Base-by-base conservation (phyloP, 37 sponge, comb jelly and placozoan species). In the Cliona cf. orientalis region DNA sequence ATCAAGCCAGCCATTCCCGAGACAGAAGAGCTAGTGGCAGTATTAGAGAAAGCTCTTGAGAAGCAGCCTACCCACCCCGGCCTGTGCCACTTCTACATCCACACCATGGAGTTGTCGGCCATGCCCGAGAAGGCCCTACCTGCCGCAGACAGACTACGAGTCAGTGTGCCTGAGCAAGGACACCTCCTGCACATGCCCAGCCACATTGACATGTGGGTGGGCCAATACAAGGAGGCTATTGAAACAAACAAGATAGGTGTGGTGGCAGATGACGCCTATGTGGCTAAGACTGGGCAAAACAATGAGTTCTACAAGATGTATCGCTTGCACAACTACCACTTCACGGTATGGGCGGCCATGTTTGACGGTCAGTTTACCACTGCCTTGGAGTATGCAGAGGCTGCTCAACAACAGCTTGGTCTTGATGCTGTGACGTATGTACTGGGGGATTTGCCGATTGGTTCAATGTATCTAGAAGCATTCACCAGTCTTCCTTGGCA, bases 191-290 rank as follows among this genome's bases (percentile, higher is more conserved):
- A 89, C 79, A 89, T 89, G 90, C 68, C 90, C 55, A 74, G 75
- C 12, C 90, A 89, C 42, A 90, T 90, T 79, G 85, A 90, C 38
- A 80, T 90, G 86, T 80, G 85, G 85, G 81, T 90, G 59, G 91
- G 91, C 22, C 80, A 90, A 9, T 90, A 90, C 86, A 85, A 90
- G 40, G 91, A 90, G 26, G 91, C 91, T 32, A 79, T 79, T 38
- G 91, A 85, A 32, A 78, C 44, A 14, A 90, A 90, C 75, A 79
- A 80, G 39, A 60, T 9, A 58, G 91, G 71, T 19, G 44, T 90
- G 4, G 76, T 45, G 1, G 80, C 76, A 58, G 91, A 90, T 75
- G 69, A 85, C 57, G 21, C 32, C 25, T 90, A 85, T 36, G 28
- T 67, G 31, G 2, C 19, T 32, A 2, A 60, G 19, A 84, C 44